Evolutionary conservation across 2,113 vertebrate species (phyloP).

Genomic region (Cebidichthys violaceus): DNA sequence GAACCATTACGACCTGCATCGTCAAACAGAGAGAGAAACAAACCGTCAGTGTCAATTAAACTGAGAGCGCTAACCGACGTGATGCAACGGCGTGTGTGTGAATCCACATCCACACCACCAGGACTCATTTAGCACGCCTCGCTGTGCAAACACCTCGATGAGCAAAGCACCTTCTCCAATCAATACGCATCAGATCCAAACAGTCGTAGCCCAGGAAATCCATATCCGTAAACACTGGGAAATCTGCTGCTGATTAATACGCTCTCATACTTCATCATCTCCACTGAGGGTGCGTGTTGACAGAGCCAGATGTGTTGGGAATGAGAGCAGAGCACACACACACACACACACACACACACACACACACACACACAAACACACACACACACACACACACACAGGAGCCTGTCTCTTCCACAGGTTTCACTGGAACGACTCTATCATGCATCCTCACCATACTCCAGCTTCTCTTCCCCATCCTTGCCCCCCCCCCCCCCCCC

Average conservation of each 20-base stretch:
- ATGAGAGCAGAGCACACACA: constrained; percentile 23
- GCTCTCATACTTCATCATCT: constrained; percentile 34
- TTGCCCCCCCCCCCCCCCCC: too few species aligned
- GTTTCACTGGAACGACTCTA: constrained; percentile 34
- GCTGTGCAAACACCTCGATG: not conserved
- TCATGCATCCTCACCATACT: constrained; percentile 17
- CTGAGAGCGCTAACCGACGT: not conserved
- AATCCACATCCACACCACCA: not conserved
- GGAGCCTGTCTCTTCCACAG: constrained; percentile 17
- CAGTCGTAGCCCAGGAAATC: constrained; percentile 23
- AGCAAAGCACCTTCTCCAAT: not conserved
- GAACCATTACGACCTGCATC: not conserved
- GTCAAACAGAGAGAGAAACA: not conserved
- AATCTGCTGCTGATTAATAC: constrained; percentile 41
- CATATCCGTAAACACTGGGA: constrained; percentile 24
- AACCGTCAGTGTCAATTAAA: constrained; percentile 34
- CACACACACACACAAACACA: constrained; percentile 7
- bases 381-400: not conserved
- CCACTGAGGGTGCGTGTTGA: constrained; percentile 18
- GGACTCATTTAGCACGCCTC: constrained; percentile 27
- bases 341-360: constrained; percentile 4
- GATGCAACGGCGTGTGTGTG: not conserved
- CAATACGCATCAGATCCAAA: constrained; percentile 29
- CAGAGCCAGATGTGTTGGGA: constrained; percentile 59
- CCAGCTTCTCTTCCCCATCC: constrained; percentile 11